Base-by-base conservation (phyloP, 1,140 invertebrate species). In the Calliphora vicina region DNA sequence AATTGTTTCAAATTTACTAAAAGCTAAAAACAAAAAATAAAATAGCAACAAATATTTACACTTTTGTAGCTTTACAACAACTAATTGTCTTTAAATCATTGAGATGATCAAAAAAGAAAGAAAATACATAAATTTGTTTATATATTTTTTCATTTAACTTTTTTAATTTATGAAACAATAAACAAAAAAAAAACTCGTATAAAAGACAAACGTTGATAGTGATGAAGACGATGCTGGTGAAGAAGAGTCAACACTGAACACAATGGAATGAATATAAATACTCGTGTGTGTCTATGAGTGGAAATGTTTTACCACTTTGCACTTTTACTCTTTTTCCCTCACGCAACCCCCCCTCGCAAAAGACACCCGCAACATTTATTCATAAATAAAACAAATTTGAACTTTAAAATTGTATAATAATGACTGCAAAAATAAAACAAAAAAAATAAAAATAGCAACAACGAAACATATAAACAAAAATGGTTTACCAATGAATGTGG, bases 341-440 rank as follows among this genome's bases (percentile, higher is more conserved):
- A n/a, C 50, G n/a, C 17, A 13, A 57, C 13, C 1, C 15, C 15
- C 13, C 15, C 15, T 57, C 6, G 13, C 50, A 57, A 35, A n/a
- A n/a, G n/a, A 35, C 35, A 6, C 35, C 50, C 50, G n/a, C 15
- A 6, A 57, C 50, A 57, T 57, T 57, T 17, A n/a, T n/a, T 17
- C 50, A 57, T n/a, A 57, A 57, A 17, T 57, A 17, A 57, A 57
- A 57, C 50, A 57, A 57, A 57, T 57, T 57, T 57, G 50, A 57
- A 57, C 50, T 57, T 57, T 57, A 57, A 57, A 57, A 57, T 57
- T 57, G 50, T 57, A 57, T 57, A 57, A 57, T 57, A 57, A 57
- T 57, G n/a, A 57, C 15, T 17, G n/a, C 12, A n/a, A 15, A 17
- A 57, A 57, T n/a, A 57, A 57, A 17, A 57, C 15, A 57, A 57